Percentiles rank a stretch among this genome's conserved stretches.
phyloP scores from a whole-genome alignment of 2,113 vertebrate genomes.

The Prionailurus bengalensis region DNA sequence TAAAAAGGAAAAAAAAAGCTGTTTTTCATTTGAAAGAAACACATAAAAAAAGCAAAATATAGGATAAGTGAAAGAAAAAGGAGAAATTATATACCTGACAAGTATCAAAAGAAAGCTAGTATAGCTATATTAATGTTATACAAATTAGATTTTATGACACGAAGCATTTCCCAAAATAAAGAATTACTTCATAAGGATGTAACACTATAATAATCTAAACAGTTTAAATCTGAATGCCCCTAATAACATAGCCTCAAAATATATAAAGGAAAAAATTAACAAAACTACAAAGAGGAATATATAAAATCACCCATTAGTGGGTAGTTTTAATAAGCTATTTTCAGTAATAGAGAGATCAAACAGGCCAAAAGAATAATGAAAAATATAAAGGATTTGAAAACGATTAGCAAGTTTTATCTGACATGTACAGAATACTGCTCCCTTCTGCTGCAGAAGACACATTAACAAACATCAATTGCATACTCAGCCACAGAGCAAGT shows the following conservation, averaged over 20 bases:
- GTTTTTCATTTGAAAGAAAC: not conserved
- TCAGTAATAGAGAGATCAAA: not conserved
- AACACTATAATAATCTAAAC: not conserved
- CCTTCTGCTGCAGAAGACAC: not conserved
- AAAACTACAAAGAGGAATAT: not conserved
- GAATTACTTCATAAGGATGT: not conserved
- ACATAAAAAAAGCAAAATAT: not conserved
- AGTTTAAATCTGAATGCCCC: not conserved
- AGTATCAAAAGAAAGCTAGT: not conserved
- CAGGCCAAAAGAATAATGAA: not conserved
- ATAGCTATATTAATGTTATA: not conserved
- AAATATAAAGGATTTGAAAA: not conserved
- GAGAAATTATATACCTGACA: not conserved
- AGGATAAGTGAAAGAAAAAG: not conserved
- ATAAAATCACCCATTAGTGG: not conserved
- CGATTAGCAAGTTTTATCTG: not conserved
- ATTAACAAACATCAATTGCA: not conserved
- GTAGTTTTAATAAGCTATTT: not conserved
- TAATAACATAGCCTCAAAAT: conserved; percentile 15
- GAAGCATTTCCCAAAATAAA: not conserved
- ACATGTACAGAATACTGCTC: not conserved
- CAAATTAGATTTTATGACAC: not conserved
- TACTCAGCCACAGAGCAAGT: conserved; percentile 6
- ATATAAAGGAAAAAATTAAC: not conserved
- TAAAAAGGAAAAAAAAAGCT: not conserved